phyloP scores from a whole-genome alignment of 1,140 invertebrate species.

The Aphidius ervi region DNA sequence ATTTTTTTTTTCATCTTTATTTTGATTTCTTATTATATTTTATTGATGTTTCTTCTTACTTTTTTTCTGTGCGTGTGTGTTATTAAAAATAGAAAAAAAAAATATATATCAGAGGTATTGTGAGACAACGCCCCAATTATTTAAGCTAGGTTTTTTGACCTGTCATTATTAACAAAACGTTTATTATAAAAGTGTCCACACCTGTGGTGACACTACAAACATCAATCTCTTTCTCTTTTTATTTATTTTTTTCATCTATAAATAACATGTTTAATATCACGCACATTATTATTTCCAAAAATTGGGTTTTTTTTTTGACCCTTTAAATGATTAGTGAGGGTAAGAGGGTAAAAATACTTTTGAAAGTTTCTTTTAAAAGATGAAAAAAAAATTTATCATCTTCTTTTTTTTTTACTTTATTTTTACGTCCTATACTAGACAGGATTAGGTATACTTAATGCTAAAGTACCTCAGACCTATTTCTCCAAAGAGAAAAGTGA shows the following conservation, averaged over 20 bases:
- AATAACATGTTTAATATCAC: not conserved
- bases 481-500: constrained; percentile 19
- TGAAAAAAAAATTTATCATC: too few species aligned
- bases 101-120: constrained; percentile 34
- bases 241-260: constrained; percentile 6
- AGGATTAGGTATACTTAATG: constrained; percentile 10
- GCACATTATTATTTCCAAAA: too few species aligned
- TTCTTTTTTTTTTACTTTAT: constrained; percentile 17
- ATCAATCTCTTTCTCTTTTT: constrained; percentile 2
- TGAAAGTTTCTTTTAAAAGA: not conserved
- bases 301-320: too few species aligned
- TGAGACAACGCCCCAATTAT: constrained; percentile 49
- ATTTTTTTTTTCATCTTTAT: too few species aligned
- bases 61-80: not conserved
- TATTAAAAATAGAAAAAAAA: not conserved
- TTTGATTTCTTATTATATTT: too few species aligned
- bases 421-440: constrained; percentile 14
- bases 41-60: not conserved
- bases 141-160: constrained; percentile 25
- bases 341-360: not conserved
- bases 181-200: constrained; percentile 52
- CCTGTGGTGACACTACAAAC: constrained; percentile 45
- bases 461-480: constrained; percentile 12
- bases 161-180: constrained; percentile 27
- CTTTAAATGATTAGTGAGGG: constrained; percentile 22